Conservation (phyloP, 1,140 invertebrate species). For the Dryas iulia region DNA sequence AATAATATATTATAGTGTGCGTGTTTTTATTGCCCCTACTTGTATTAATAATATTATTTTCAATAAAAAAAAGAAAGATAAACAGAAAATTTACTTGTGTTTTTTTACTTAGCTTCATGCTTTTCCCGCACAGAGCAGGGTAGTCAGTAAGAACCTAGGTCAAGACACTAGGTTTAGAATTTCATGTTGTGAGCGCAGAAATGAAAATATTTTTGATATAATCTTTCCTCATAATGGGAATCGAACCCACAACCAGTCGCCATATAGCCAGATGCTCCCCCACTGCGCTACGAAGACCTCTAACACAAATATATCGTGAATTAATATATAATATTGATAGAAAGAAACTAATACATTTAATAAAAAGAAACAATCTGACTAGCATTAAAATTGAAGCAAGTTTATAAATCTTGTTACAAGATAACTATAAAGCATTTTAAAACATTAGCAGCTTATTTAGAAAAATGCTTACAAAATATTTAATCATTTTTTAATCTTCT, state of each 20-base stretch:
- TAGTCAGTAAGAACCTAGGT: too few relatives aligned
- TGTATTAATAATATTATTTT: constrained; percentile 2
- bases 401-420: not conserved
- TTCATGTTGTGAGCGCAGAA: too few relatives aligned
- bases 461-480: not conserved
- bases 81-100: not conserved
- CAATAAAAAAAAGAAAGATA: not conserved
- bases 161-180: too few relatives aligned
- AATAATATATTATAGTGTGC: constrained; percentile 34
- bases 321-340: not conserved
- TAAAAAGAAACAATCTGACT: not conserved
- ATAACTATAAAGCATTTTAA: not conserved
- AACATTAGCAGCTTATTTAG: not conserved
- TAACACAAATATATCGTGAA: not conserved
- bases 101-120: too few relatives aligned
- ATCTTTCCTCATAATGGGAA: too few relatives aligned
- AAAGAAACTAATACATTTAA: not conserved
- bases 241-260: too few relatives aligned
- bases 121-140: too few relatives aligned
- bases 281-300: too few relatives aligned
- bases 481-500: not conserved
- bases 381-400: not conserved
- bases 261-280: too few relatives aligned
- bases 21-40: constrained; percentile 49
- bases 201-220: too few relatives aligned